A percentile compares a stretch with the other conserved stretches of the same genome.
phyloP scores from a whole-genome alignment of 1,140 invertebrate species.

The Lepidurus couesii region DNA sequence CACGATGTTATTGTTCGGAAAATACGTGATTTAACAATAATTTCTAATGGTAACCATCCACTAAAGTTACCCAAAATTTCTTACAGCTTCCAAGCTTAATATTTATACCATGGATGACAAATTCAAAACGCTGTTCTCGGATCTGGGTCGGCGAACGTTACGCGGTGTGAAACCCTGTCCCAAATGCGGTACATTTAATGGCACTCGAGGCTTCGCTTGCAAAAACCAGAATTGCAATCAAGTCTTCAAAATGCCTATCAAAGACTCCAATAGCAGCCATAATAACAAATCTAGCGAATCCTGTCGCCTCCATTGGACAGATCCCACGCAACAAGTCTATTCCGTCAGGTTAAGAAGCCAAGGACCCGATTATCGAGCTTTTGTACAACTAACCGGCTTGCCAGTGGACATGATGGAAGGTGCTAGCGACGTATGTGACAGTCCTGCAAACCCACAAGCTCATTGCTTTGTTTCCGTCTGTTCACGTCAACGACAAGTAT shows the following conservation, averaged over 20 bases:
- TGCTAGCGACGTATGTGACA: constrained; percentile 48
- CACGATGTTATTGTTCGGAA: not conserved
- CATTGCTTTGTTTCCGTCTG: constrained; percentile 64
- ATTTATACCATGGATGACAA: constrained; percentile 39
- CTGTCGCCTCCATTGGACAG: not conserved
- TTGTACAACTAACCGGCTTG: constrained; percentile 62
- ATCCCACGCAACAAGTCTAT: constrained; percentile 51
- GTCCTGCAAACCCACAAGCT: constrained; percentile 50
- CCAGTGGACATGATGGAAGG: constrained; percentile 46
- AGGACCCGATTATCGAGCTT: constrained; percentile 64
- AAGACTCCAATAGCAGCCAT: constrained; percentile 45
- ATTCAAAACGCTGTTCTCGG: constrained; percentile 50
- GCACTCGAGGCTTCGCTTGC: constrained; percentile 64
- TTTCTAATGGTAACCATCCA: not conserved
- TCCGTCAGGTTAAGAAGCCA: constrained; percentile 63
- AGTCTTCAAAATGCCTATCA: constrained; percentile 64
- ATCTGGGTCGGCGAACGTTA: constrained; percentile 61
- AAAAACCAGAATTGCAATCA: constrained; percentile 70
- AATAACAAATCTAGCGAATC: not conserved
- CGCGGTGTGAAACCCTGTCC: constrained; percentile 68
- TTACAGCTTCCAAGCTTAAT: not conserved
- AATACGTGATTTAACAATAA: not conserved
- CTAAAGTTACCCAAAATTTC: not conserved
- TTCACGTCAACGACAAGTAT: constrained; percentile 24
- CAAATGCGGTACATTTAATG: constrained; percentile 72